phyloP scores from a whole-genome alignment of 1,140 invertebrate genomes.

The Papilio helenus region DNA sequence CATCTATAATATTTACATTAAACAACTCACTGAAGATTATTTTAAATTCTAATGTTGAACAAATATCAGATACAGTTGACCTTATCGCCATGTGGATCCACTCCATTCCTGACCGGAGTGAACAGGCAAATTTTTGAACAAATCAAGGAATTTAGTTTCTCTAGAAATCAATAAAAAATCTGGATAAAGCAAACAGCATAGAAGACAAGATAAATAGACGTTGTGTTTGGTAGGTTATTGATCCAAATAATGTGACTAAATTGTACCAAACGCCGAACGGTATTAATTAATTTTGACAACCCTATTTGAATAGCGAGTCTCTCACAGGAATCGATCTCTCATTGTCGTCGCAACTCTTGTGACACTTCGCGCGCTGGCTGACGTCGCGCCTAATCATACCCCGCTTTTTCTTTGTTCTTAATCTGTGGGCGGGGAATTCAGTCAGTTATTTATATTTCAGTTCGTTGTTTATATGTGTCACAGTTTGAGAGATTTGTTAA shows the following conservation, averaged over 20 bases:
- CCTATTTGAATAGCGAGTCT: conserved; percentile 38
- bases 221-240: neutral
- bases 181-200: neutral
- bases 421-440: conserved; percentile 16
- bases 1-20: neutral
- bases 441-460: conserved; percentile 18
- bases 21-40: neutral
- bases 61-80: neutral
- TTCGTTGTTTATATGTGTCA: conserved; percentile 25
- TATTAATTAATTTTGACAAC: conserved; percentile 31
- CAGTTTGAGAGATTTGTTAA: conserved; percentile 33
- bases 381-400: conserved; percentile 53
- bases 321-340: conserved; percentile 62
- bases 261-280: neutral
- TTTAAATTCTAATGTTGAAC: neutral
- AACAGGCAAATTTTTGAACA: neutral
- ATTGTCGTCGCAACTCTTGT: conserved; percentile 54
- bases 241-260: conserved; percentile 15
- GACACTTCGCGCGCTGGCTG: conserved; percentile 47
- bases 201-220: neutral
- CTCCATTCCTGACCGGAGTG: neutral
- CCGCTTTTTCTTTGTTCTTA: conserved; percentile 45
- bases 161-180: neutral
- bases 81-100: neutral
- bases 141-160: neutral